Conservation (phyloP, 2,888 invertebrate species). For the Perithous albicinctus region DNA sequence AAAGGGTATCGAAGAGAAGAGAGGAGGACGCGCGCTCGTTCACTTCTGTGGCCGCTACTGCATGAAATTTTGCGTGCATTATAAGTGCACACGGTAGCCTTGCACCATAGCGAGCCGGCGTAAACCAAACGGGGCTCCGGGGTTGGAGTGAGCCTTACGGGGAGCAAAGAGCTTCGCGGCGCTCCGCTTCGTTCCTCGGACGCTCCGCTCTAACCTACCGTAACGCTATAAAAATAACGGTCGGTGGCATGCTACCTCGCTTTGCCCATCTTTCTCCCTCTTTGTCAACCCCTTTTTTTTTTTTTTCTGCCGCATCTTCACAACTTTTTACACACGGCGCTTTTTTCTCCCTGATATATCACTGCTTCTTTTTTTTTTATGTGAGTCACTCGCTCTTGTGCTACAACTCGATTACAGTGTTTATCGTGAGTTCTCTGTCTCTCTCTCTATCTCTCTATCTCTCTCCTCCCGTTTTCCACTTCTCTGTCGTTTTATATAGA, state of each 20-base stretch:
- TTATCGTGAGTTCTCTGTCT: too few relatives aligned
- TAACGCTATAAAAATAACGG: slow-evolving; percentile 83
- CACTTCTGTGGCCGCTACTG: slow-evolving; percentile 75
- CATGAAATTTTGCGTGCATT: slow-evolving; percentile 84
- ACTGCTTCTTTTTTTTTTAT: slow-evolving; percentile 68
- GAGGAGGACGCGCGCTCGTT: slow-evolving; percentile 65
- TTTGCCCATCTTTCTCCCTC: slow-evolving; percentile 55
- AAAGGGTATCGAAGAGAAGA: slow-evolving; percentile 79
- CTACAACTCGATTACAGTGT: slow-evolving; percentile 18
- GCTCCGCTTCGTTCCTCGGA: slow-evolving; percentile 52
- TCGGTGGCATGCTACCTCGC: slow-evolving; percentile 66
- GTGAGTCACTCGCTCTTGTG: slow-evolving; percentile 37
- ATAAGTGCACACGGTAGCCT: slow-evolving; percentile 78
- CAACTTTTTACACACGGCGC: slow-evolving; percentile 55
- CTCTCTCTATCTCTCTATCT: neutral
- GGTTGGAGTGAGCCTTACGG: slow-evolving; percentile 78
- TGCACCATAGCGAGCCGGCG: slow-evolving; percentile 41
- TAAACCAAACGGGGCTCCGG: slow-evolving; percentile 64
- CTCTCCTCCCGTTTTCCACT: neutral
- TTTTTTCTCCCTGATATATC: slow-evolving; percentile 61
- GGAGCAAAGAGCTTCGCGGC: slow-evolving; percentile 64
- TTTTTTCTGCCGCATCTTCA: slow-evolving; percentile 54
- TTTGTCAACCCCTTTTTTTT: slow-evolving; percentile 59
- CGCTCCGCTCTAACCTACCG: slow-evolving; percentile 82
- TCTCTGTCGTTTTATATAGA: too few relatives aligned